Conservation (phyloP, 2,888 invertebrate species). For the Catocala fraxini region DNA sequence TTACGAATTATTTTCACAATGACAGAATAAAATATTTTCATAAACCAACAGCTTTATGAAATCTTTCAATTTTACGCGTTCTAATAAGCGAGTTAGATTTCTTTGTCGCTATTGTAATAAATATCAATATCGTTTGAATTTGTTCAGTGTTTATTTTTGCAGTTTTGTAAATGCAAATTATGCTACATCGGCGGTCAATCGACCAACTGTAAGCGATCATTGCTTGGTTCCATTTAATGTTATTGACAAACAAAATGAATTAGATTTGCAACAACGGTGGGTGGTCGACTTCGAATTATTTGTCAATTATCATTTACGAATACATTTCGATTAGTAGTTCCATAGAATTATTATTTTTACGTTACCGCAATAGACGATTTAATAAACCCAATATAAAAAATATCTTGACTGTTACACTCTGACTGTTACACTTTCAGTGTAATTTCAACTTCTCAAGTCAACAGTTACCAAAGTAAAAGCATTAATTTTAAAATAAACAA, state of each 20-base stretch:
- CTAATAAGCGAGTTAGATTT: slow-evolving; percentile 1
- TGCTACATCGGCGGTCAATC: slow-evolving; percentile 30
- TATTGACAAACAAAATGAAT: slow-evolving; percentile 36
- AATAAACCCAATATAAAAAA: no score
- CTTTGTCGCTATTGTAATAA: slow-evolving; percentile 7
- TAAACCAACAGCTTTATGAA: slow-evolving; percentile 26
- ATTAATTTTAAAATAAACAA: no score
- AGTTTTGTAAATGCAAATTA: slow-evolving; percentile 31
- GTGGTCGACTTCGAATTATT: neutral
- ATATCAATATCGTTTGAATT: slow-evolving; percentile 17
- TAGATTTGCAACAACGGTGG: slow-evolving; percentile 20
- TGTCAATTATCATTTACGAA: slow-evolving; percentile 1
- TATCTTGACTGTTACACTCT: no score
- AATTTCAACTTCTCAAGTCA: no score
- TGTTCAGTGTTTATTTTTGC: slow-evolving; percentile 7
- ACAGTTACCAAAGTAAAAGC: no score
- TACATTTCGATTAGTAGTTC: no score
- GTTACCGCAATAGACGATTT: no score
- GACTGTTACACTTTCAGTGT: no score
- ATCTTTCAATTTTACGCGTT: slow-evolving; percentile 25
- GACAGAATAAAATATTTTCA: slow-evolving; percentile 25
- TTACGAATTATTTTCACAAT: slow-evolving; percentile 36
- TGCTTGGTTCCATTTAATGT: slow-evolving; percentile 29
- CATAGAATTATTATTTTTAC: no score
- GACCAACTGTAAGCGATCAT: slow-evolving; percentile 25